A percentile compares a stretch with the other conserved stretches of the same genome.
These are phyloP conservation scores for Rosalia funebris DNA, from an alignment of 2,888 invertebrate species.

Conservation along the genomic window DNA sequence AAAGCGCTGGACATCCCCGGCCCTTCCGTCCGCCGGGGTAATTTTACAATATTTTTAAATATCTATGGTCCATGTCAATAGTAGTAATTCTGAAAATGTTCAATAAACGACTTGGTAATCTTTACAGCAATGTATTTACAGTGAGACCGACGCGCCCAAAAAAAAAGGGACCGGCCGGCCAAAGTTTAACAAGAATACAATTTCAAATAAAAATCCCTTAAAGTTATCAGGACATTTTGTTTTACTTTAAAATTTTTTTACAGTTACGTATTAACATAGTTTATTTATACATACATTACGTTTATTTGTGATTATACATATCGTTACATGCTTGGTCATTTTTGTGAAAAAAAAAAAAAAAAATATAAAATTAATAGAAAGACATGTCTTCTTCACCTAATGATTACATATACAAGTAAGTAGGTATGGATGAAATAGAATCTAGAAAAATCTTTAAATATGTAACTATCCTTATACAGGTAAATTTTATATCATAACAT, in stretches of 20 bases:
- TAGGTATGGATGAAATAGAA: conserved; percentile 20
- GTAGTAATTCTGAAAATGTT: conserved; percentile 29
- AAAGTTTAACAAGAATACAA: conserved; percentile 32
- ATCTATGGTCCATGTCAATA: conserved; percentile 36
- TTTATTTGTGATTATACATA: conserved; percentile 33
- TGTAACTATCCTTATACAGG: conserved; percentile 26
- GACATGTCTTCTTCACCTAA: conserved; percentile 21
- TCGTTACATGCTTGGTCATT: conserved; percentile 36
- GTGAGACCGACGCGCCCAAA: conserved; percentile 19
- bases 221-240: conserved; percentile 28
- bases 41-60: conserved; percentile 29
- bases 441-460: conserved; percentile 19
- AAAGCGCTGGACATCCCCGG: conserved; percentile 2
- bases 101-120: conserved; percentile 28
- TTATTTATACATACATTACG: conserved; percentile 34
- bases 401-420: conserved; percentile 17
- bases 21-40: conserved; percentile 9
- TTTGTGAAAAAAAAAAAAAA: conserved; percentile 32
- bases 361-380: conserved; percentile 34
- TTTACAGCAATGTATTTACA: conserved; percentile 38
- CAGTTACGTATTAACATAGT: conserved; percentile 33
- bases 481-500: conserved; percentile 16
- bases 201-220: conserved; percentile 39
- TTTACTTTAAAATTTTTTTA: conserved; percentile 28
- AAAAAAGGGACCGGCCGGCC: conserved; percentile 24